Evolutionary conservation across 1,140 invertebrate species (phyloP), one percentile per base, ranked within the genome.

Genomic region (Platyscapa corneri): DNA sequence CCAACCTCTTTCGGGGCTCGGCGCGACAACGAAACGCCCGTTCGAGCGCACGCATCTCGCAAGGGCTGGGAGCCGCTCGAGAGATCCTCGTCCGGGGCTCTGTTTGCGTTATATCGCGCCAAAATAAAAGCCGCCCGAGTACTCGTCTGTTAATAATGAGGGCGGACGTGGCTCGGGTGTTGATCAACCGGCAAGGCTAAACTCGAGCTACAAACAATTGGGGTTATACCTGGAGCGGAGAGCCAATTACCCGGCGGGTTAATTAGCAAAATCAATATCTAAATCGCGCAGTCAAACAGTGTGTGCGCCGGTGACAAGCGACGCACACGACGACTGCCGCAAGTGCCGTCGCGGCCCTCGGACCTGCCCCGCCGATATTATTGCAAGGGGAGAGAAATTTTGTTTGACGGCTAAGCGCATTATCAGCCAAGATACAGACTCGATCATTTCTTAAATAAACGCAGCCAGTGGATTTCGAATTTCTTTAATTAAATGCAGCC

Each of bases 181-280:
- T 72, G 34, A 67, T 72, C 32, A 39, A 39, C 18, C 39, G 6
- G 67, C 34, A 72, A 72, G 20, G 30, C 39, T 49, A 32, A 77
- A 65, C 37, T 37, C 16, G 16, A 27, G 76, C 60, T 74, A 60
- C 83, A 85, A 85, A 85, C 37, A 74, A 76, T 84, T n/a, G 67
- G 77, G 46, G 84, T 79, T 64, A 34, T 37, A 42, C 53, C 70
- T 70, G 65, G 39, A 23, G 76, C 32, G 67, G 65, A 30, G 23
- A 75, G 34, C 87, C 74, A 53, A 42, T 76, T 83, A n/a, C 37
- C 56, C 14, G 12, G 67, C 12, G 12, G 74, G 10, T 81, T 82
- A 75, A 84, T 88, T 83, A 82, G 83, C 84, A 75, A 84, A 88
- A 87, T 85, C 78, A 81, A 85, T 81, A 85, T 32, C 1, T 0